These are phyloP conservation scores for Onthophagus taurus DNA, from an alignment of 1,140 invertebrate species.

Conservation along the genomic window DNA sequence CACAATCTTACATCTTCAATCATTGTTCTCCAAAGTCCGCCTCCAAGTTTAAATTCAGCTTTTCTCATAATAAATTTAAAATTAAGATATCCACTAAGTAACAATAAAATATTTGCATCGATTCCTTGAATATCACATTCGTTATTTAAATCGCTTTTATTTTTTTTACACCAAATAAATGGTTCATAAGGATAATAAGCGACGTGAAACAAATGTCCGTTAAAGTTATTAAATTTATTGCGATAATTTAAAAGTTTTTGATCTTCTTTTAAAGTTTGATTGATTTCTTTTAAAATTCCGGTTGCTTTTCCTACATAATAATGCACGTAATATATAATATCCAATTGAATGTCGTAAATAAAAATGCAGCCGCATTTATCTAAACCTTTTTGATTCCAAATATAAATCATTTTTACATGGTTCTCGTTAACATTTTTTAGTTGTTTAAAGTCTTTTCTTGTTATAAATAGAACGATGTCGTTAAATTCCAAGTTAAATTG, in stretches of 20 bases:
- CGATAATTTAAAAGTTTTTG: conserved; percentile 5
- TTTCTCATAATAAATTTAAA: conserved; percentile 9
- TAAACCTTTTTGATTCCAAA: conserved; percentile 14
- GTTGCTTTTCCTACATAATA: conserved; percentile 12
- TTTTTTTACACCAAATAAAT: conserved; percentile 14
- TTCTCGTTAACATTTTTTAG: neutral
- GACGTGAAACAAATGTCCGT: conserved; percentile 15
- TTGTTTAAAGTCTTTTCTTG: neutral
- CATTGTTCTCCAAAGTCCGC: conserved; percentile 1
- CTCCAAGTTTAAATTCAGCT: neutral
- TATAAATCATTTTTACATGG: conserved; percentile 6
- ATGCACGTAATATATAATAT: conserved; percentile 8
- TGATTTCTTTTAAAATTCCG: conserved; percentile 9
- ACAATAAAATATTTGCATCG: conserved; percentile 7
- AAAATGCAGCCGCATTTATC: conserved; percentile 4
- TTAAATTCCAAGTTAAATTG: neutral
- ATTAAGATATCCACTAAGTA: conserved; percentile 7
- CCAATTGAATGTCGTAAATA: neutral
- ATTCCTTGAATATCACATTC: conserved; percentile 6
- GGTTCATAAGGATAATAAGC: conserved; percentile 13
- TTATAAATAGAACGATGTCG: conserved; percentile 2
- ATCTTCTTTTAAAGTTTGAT: neutral
- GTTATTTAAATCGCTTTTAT: conserved; percentile 4
- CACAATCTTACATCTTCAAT: conserved; percentile 10
- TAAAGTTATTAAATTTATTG: conserved; percentile 13